Conservation (phyloP, 2,888 invertebrate species). For the Glyphotaelius pellucidus region DNA sequence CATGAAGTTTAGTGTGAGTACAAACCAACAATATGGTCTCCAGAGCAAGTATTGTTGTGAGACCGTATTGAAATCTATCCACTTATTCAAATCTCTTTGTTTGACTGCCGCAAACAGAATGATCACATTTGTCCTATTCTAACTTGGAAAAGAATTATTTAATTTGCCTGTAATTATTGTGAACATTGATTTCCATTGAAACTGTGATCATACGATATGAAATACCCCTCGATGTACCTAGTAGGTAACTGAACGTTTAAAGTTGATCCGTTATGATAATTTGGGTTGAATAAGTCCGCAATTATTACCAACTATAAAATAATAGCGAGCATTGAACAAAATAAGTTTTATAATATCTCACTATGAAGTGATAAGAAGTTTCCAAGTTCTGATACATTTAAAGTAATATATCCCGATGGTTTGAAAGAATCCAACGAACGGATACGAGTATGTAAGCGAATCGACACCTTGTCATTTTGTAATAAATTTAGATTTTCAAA, state of each 20-base stretch:
- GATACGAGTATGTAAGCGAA: constrained; percentile 49
- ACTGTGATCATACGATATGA: constrained; percentile 44
- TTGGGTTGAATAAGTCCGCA: constrained; percentile 20
- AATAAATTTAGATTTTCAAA: constrained; percentile 61
- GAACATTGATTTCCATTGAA: constrained; percentile 14
- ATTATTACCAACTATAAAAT: constrained; percentile 17
- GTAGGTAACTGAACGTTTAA: constrained; percentile 38
- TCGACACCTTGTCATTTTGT: constrained; percentile 53
- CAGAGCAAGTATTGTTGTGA: background rate
- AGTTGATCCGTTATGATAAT: constrained; percentile 14
- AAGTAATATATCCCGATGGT: constrained; percentile 23
- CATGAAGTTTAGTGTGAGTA: background rate
- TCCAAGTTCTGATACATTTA: constrained; percentile 47
- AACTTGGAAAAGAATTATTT: background rate
- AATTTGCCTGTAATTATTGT: background rate
- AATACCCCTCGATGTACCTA: constrained; percentile 6
- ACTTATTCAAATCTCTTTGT: background rate
- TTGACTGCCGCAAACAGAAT: background rate
- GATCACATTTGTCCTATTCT: background rate
- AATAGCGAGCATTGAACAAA: constrained; percentile 36
- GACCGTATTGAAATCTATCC: background rate
- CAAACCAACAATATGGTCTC: background rate
- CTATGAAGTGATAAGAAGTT: constrained; percentile 45
- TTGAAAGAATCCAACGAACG: constrained; percentile 30
- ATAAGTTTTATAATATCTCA: constrained; percentile 47